Percentiles rank a stretch among this genome's conserved stretches.
phyloP scores from a whole-genome alignment of 1,140 invertebrate species.

The Lamellibrachia luymesi region DNA sequence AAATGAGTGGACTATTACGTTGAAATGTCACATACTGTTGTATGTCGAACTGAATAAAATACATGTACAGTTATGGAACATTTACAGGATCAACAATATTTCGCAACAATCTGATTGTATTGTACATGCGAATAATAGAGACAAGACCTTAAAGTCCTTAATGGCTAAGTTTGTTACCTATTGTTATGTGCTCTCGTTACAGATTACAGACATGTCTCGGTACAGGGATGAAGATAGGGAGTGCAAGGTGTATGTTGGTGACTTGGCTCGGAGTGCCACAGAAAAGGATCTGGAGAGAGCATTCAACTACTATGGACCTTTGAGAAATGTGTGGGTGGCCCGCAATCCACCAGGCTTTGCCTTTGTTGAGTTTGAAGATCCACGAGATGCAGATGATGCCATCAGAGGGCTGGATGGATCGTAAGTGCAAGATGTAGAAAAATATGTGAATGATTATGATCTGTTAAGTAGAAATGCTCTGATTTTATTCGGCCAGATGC shows the following conservation, averaged over 20 bases:
- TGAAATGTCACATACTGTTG: too few species aligned
- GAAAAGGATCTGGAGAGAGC: slow-evolving; percentile 65
- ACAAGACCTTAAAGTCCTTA: too few species aligned
- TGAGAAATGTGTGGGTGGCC: slow-evolving; percentile 93
- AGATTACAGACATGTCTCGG: not conserved
- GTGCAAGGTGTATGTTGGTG: slow-evolving; percentile 95
- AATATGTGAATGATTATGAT: not conserved
- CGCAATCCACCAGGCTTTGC: slow-evolving; percentile 83
- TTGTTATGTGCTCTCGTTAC: not conserved
- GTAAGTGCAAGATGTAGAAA: slow-evolving; percentile 44
- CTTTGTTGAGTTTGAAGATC: slow-evolving; percentile 96
- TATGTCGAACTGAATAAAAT: too few species aligned
- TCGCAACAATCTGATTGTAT: too few species aligned
- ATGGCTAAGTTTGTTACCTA: not conserved
- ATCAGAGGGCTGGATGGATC: slow-evolving; percentile 86
- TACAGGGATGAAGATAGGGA: slow-evolving; percentile 58
- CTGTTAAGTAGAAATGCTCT: too few species aligned
- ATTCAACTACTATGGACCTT: slow-evolving; percentile 90
- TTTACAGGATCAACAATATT: too few species aligned
- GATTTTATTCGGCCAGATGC: too few species aligned
- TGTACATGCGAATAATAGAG: too few species aligned
- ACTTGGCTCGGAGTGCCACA: slow-evolving; percentile 64
- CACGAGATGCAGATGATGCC: slow-evolving; percentile 90
- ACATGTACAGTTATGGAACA: too few species aligned
- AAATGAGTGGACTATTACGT: too few species aligned